Percentiles rank a stretch among this genome's conserved stretches.
phyloP scores from a whole-genome alignment of 2,113 vertebrate species.

The Anolis carolinensis region DNA sequence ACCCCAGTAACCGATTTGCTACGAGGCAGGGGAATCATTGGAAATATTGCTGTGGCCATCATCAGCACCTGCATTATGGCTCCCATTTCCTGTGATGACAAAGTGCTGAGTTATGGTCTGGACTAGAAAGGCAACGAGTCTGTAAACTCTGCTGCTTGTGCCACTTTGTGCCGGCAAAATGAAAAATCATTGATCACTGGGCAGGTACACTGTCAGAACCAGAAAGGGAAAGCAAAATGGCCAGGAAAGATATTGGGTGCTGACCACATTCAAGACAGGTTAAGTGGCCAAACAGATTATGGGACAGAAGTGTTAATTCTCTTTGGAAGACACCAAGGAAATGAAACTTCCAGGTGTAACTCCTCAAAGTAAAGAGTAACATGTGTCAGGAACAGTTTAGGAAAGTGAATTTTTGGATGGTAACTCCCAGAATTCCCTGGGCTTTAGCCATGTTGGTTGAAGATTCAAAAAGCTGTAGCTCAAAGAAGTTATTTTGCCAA shows the following conservation, averaged over 20 bases:
- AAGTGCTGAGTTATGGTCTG: constrained; percentile 58
- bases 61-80: constrained; percentile 13
- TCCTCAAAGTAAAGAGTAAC: too few species aligned
- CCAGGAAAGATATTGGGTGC: fast-evolving
- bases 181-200: constrained; percentile 31
- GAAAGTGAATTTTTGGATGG: background rate
- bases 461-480: too few species aligned
- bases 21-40: background rate
- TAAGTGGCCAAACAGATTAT: background rate
- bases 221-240: background rate
- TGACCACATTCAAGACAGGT: fast-evolving
- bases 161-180: constrained; percentile 29
- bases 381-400: too few species aligned
- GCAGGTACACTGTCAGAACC: constrained; percentile 28
- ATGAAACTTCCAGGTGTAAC: background rate
- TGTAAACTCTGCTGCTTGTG: constrained; percentile 60
- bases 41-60: background rate
- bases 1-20: constrained; percentile 48
- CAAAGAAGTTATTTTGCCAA: background rate
- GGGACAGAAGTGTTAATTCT: background rate
- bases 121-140: constrained; percentile 43
- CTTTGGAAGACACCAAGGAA: background rate
- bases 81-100: constrained; percentile 13
- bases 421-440: too few species aligned
- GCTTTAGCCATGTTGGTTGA: too few species aligned